Conservation (phyloP, 2,113 vertebrate species). For the Setophaga kirtlandii region DNA sequence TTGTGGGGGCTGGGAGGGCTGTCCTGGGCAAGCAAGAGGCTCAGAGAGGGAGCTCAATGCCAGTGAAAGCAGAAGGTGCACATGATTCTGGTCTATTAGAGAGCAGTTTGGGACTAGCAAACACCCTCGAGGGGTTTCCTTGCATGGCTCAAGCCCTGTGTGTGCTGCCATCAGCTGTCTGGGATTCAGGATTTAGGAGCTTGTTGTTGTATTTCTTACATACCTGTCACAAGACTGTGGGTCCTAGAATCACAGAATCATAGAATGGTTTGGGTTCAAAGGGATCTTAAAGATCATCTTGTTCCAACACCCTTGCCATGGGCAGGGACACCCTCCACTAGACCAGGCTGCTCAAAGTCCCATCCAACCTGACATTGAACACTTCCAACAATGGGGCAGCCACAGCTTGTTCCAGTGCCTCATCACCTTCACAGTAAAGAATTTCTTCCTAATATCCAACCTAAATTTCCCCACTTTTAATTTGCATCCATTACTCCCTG, state of each 20-base stretch:
- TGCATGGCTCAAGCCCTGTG: neutral
- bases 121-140: neutral
- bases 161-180: fast-evolving
- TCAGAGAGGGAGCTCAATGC: neutral
- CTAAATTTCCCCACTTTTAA: neutral
- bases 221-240: neutral
- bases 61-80: neutral
- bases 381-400: neutral
- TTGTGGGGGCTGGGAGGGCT: neutral
- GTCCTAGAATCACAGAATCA: neutral
- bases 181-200: neutral
- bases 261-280: neutral
- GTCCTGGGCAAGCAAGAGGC: neutral
- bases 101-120: neutral
- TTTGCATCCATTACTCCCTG: neutral
- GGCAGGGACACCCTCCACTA: neutral
- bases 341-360: too few species aligned
- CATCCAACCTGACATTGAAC: neutral
- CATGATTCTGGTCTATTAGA: neutral
- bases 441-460: neutral
- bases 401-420: neutral
- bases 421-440: neutral
- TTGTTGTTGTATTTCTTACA: neutral
- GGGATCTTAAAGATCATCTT: neutral
- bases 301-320: neutral